Conservation (phyloP, 2,888 invertebrate species). For the Lamellibrachia columna region DNA sequence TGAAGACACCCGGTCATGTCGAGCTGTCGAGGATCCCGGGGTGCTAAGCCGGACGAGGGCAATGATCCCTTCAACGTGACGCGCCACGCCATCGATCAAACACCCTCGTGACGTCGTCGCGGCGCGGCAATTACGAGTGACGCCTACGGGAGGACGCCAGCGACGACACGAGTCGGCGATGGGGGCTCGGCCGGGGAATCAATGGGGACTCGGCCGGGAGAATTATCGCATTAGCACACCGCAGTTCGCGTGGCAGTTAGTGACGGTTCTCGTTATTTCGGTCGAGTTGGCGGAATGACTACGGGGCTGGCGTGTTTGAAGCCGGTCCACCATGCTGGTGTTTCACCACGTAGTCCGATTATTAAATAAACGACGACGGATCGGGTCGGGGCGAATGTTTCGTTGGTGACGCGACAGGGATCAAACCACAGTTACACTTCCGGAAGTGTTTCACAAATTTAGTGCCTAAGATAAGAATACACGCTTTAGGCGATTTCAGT, state of each 20-base stretch:
- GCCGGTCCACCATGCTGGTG: neutral
- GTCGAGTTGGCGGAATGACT: neutral
- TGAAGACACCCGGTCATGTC: neutral
- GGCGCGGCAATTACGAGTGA: neutral
- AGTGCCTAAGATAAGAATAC: no score
- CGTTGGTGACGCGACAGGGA: neutral
- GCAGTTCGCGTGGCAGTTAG: neutral
- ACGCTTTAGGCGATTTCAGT: no score
- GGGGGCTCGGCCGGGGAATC: neutral
- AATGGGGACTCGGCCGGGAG: neutral
- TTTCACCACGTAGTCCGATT: neutral
- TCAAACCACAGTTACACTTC: no score
- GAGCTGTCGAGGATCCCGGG: neutral
- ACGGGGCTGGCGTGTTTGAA: neutral
- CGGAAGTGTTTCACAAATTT: no score
- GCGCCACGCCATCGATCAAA: neutral
- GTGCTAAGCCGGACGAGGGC: neutral
- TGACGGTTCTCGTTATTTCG: neutral
- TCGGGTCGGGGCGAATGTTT: neutral
- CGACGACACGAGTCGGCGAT: neutral
- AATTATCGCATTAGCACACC: slow-evolving; percentile 3
- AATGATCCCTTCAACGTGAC: no score
- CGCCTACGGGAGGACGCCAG: neutral
- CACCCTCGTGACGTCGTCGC: neutral
- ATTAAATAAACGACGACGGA: neutral